Conservation (phyloP, 2,888 invertebrate species). For the Drosophila melanosoma region DNA sequence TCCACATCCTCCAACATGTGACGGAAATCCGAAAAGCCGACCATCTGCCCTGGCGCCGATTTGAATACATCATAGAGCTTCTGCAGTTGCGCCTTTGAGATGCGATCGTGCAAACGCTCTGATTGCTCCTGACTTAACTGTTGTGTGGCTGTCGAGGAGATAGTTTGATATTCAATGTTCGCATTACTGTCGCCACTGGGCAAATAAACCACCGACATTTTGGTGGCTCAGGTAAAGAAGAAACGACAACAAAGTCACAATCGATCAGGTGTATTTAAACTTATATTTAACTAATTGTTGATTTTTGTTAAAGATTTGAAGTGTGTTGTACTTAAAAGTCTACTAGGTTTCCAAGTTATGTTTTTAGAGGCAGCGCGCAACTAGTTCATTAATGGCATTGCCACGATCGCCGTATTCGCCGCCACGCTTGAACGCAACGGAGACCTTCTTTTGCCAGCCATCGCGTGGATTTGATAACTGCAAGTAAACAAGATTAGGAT, state of each 20-base stretch:
- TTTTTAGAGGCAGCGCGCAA: constrained; percentile 83
- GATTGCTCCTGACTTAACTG: constrained; percentile 60
- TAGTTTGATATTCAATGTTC: constrained; percentile 71
- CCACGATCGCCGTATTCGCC: constrained; percentile 85
- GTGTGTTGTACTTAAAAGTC: constrained; percentile 48
- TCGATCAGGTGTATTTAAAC: constrained; percentile 36
- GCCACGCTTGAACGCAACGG: constrained; percentile 82
- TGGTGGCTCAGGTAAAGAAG: constrained; percentile 1
- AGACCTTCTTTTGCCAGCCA: constrained; percentile 84
- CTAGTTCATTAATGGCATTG: constrained; percentile 81
- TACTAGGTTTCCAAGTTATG: constrained; percentile 48
- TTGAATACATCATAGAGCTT: constrained; percentile 66
- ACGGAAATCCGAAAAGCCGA: constrained; percentile 75
- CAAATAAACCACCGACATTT: constrained; percentile 50
- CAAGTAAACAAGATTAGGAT: constrained; percentile 10
- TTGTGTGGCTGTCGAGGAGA: constrained; percentile 65
- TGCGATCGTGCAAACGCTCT: constrained; percentile 81
- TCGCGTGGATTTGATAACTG: constrained; percentile 83
- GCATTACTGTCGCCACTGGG: constrained; percentile 51
- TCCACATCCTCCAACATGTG: constrained; percentile 64
- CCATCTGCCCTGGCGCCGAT: constrained; percentile 51
- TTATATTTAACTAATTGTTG: constrained; percentile 34
- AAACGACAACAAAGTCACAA: constrained; percentile 2
- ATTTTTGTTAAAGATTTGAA: constrained; percentile 35
- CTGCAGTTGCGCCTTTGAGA: constrained; percentile 78